These are phyloP conservation scores for Heliconius himera DNA, from an alignment of 1,140 invertebrate species.

Conservation along the genomic window DNA sequence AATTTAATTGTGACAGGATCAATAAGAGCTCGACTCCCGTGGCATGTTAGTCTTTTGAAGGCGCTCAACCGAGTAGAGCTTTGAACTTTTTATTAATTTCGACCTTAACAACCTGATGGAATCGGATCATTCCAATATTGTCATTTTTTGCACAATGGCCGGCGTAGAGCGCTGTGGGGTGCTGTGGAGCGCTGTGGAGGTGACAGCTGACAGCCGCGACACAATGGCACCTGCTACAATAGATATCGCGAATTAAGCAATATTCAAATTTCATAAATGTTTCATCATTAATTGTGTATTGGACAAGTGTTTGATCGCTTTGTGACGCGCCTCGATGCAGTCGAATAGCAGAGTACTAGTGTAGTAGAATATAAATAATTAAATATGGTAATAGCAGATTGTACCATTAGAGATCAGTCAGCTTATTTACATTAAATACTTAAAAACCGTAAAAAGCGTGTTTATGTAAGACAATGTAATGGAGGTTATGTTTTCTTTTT, in stretches of 20 bases:
- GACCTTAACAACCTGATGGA: conserved; percentile 57
- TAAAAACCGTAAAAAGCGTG: background rate
- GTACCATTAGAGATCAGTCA: background rate
- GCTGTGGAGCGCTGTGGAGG: conserved; percentile 21
- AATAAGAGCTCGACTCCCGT: conserved; percentile 47
- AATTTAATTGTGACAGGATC: conserved; percentile 62
- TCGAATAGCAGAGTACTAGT: background rate
- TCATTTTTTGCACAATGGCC: conserved; percentile 46
- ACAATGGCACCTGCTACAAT: conserved; percentile 26
- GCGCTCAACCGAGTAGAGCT: conserved; percentile 49
- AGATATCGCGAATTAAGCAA: conserved; percentile 19
- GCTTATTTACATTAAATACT: background rate
- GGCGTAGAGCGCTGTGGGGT: conserved; percentile 22
- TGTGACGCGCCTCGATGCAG: background rate
- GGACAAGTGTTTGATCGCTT: conserved; percentile 4
- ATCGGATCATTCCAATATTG: conserved; percentile 53
- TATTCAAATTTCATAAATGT: conserved; percentile 25
- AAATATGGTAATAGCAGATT: background rate
- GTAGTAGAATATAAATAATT: background rate
- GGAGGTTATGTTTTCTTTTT: background rate
- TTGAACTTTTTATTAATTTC: conserved; percentile 66
- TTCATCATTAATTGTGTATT: conserved; percentile 15
- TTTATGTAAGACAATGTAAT: no score
- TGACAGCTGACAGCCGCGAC: conserved; percentile 7
- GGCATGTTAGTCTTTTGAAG: conserved; percentile 50